Evolutionary conservation across 2,888 invertebrate species (phyloP).

Genomic region (Xylocampa areola): DNA sequence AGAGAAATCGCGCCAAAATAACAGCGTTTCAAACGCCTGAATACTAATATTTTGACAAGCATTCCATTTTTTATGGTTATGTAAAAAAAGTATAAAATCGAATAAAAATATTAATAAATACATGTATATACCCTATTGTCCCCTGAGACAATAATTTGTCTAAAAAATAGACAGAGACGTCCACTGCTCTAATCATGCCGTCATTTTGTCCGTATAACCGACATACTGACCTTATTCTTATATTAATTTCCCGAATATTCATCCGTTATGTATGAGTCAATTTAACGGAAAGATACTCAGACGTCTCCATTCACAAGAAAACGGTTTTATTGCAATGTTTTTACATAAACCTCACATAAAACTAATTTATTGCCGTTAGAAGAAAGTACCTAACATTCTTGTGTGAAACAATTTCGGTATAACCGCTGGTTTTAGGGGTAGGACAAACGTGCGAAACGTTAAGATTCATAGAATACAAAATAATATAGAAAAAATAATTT

Average conservation of each 20-base stretch:
- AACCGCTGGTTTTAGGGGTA: slow-evolving; percentile 28
- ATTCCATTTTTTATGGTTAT: too few relatives aligned
- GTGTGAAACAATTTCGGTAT: slow-evolving; percentile 35
- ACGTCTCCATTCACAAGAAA: slow-evolving; percentile 70
- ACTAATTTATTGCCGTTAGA: slow-evolving; percentile 74
- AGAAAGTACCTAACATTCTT: slow-evolving; percentile 41
- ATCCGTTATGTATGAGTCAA: slow-evolving; percentile 52
- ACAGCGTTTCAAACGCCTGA: too few relatives aligned
- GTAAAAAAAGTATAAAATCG: too few relatives aligned
- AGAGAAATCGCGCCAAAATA: too few relatives aligned
- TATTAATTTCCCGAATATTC: slow-evolving; percentile 43
- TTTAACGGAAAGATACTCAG: slow-evolving; percentile 57
- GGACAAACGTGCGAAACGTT: slow-evolving; percentile 13
- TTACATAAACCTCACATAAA: slow-evolving; percentile 82
- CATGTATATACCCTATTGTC: too few relatives aligned
- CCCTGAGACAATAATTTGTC: too few relatives aligned
- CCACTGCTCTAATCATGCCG: neutral
- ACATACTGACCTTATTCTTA: slow-evolving; percentile 14
- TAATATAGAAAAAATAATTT: too few relatives aligned
- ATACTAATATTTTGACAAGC: too few relatives aligned
- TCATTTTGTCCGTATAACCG: neutral
- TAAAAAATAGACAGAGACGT: too few relatives aligned
- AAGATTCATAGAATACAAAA: too few relatives aligned
- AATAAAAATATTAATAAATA: too few relatives aligned
- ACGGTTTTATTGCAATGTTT: slow-evolving; percentile 79